Evolutionary conservation across 2,113 vertebrate genomes (phyloP).

Genomic region (Gallinago paraguaiae): DNA sequence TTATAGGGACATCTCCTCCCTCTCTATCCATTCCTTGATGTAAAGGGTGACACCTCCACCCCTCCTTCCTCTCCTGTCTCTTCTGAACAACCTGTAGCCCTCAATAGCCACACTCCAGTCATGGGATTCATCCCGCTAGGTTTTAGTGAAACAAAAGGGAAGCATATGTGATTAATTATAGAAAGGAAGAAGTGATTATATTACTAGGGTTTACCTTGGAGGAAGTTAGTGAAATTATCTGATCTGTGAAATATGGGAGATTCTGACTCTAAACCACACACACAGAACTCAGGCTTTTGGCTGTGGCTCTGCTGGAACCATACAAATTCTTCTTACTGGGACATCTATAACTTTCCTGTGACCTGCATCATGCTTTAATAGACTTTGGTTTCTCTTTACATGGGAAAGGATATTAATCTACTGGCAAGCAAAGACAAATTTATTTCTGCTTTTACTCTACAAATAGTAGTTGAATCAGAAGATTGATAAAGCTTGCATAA

Average conservation of each 20-base stretch:
- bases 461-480: background rate
- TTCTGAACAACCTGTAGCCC: too few species aligned
- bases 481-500: rapidly evolving
- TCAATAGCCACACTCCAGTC: too few species aligned
- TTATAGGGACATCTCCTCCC: too few species aligned
- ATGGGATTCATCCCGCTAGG: too few species aligned
- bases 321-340: background rate
- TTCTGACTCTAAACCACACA: background rate
- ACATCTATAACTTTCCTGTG: background rate
- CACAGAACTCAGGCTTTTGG: background rate
- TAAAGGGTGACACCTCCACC: too few species aligned
- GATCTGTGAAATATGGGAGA: background rate
- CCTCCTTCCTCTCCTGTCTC: too few species aligned
- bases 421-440: background rate
- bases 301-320: background rate
- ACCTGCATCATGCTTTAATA: background rate
- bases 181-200: background rate
- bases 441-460: background rate
- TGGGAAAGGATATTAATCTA: background rate
- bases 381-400: background rate
- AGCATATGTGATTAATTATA: background rate
- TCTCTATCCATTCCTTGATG: too few species aligned
- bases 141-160: background rate
- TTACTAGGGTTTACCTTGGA: background rate
- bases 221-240: background rate